Conservation (phyloP, 2,113 vertebrate species). For the Reinhardtius hippoglossoides region DNA sequence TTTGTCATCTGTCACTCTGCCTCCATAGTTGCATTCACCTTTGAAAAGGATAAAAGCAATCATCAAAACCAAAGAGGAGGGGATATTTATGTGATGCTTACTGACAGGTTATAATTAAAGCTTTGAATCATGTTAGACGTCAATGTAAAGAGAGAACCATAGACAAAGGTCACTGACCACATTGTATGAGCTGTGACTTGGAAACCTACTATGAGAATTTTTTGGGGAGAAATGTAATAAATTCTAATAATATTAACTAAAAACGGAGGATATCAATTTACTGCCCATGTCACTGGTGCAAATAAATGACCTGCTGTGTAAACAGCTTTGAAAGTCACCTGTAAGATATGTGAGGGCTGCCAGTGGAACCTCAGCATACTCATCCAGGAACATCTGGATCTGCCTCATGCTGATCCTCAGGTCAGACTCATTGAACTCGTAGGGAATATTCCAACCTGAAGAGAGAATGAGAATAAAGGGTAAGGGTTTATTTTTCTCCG, state of each 20-base stretch:
- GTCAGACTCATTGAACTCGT: conserved; percentile 95
- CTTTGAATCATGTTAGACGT: not conserved
- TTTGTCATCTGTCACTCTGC: conserved; percentile 95
- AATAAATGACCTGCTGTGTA: not conserved
- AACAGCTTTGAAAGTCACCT: conserved; percentile 78
- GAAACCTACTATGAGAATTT: too few species aligned
- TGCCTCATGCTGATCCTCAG: conserved; percentile 91
- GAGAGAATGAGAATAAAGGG: not conserved
- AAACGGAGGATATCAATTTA: not conserved
- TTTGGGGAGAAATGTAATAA: too few species aligned
- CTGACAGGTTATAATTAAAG: not conserved
- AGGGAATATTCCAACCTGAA: conserved; percentile 96
- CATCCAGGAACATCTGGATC: conserved; percentile 95
- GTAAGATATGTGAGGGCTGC: conserved; percentile 92
- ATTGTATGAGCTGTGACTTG: too few species aligned
- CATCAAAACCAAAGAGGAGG: not conserved
- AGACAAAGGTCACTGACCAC: too few species aligned
- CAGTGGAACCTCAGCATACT: conserved; percentile 90
- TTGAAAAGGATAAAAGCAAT: conserved; percentile 20
- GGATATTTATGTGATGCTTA: not conserved
- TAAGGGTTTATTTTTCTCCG: not conserved
- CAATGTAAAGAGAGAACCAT: not conserved
- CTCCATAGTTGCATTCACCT: conserved; percentile 97
- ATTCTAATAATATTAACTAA: too few species aligned
- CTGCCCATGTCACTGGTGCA: not conserved